These are phyloP conservation scores for Stegana nigrithorax DNA, from an alignment of 2,888 invertebrate species.

Conservation along the genomic window DNA sequence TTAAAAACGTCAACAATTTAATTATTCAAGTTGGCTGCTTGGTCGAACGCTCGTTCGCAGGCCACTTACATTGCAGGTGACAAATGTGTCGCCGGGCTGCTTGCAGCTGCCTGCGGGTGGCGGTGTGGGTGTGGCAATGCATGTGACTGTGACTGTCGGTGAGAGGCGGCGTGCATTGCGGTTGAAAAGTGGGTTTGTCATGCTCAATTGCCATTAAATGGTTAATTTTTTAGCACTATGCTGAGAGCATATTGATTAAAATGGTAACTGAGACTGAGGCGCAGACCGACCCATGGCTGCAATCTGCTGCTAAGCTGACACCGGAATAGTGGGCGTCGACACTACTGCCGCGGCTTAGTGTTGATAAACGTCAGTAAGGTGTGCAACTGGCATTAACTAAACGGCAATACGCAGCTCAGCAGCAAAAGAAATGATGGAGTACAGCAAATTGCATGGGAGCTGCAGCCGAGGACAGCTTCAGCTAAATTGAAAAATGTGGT, in stretches of 20 bases:
- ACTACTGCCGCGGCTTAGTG: slow-evolving; percentile 4
- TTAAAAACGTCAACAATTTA: slow-evolving; percentile 60
- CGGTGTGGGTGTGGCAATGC: no score
- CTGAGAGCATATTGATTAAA: slow-evolving; percentile 1
- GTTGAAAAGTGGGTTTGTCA: slow-evolving; percentile 21
- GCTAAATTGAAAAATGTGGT: slow-evolving; percentile 13
- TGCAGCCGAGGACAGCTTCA: no score
- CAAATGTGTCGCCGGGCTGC: no score
- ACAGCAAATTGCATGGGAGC: not conserved
- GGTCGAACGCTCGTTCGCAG: not conserved
- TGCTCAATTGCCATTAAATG: slow-evolving; percentile 48
- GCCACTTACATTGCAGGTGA: slow-evolving; percentile 11
- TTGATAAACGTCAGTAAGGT: not conserved
- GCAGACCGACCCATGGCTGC: no score
- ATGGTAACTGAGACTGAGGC: no score
- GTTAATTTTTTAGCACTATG: slow-evolving; percentile 36
- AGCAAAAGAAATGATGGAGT: not conserved
- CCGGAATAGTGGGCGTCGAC: no score
- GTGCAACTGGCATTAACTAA: not conserved
- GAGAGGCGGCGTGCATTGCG: no score
- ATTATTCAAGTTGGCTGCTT: slow-evolving; percentile 48
- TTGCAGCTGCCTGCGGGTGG: not conserved
- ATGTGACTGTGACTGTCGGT: no score
- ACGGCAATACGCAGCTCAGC: not conserved
- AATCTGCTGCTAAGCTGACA: no score